Conservation (phyloP, 2,797 vertebrate species). For the Dendrocincla fuliginosa region DNA sequence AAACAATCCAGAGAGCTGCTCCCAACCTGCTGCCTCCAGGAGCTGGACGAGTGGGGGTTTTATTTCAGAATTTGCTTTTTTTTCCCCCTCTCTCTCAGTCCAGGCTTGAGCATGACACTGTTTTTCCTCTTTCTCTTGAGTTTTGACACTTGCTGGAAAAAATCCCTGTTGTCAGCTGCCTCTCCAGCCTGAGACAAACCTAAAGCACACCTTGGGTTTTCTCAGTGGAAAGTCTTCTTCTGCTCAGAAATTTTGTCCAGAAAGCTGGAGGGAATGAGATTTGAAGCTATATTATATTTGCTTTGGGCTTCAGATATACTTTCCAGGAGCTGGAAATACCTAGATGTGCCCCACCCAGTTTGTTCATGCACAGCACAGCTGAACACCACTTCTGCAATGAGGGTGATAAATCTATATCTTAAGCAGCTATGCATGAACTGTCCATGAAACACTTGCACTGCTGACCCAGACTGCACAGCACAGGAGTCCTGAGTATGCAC, state of each 20-base stretch:
- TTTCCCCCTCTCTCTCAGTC: background rate
- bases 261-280: background rate
- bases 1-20: background rate
- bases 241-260: background rate
- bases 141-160: background rate
- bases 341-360: background rate
- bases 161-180: background rate
- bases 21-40: background rate
- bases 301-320: background rate
- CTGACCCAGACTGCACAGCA: background rate
- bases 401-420: background rate
- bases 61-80: background rate
- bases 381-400: background rate
- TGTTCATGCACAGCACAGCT: fast-evolving
- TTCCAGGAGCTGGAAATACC: background rate
- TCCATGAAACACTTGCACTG: background rate
- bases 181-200: background rate
- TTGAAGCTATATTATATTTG: background rate
- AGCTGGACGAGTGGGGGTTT: background rate
- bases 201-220: background rate
- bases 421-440: background rate
- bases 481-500: background rate
- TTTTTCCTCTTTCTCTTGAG: background rate
- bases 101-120: background rate
- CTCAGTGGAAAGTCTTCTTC: background rate